Conservation (phyloP, 1,140 invertebrate species). For the Cecropterus lyciades region DNA sequence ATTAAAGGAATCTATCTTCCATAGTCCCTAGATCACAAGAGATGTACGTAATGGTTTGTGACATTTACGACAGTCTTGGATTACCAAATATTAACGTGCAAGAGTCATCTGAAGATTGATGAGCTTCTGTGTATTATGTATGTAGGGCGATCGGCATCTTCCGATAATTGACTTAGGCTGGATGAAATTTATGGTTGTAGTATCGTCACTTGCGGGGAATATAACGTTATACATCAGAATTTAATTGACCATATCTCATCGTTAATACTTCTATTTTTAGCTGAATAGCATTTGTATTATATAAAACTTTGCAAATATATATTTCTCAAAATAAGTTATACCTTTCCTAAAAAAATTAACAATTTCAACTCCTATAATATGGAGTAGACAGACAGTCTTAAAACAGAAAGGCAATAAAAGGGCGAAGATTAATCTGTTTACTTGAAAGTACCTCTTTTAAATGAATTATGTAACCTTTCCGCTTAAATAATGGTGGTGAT, state of each 20-base stretch:
- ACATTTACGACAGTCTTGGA: conserved; percentile 46
- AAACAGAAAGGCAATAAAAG: background rate
- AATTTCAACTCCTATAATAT: no score
- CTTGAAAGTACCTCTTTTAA: background rate
- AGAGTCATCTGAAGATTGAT: conserved; percentile 55
- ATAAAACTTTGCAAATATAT: no score
- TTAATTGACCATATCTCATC: no score
- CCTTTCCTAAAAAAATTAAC: no score
- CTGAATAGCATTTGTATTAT: no score
- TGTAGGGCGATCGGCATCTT: conserved; percentile 45
- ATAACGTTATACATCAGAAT: background rate
- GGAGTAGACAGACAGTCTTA: no score
- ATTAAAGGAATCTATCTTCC: conserved; percentile 8
- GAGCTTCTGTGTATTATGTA: conserved; percentile 51
- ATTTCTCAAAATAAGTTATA: no score
- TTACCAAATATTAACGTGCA: conserved; percentile 45
- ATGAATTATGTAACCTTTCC: conserved; percentile 14
- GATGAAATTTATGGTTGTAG: conserved; percentile 27
- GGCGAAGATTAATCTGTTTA: background rate
- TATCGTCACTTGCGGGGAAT: background rate
- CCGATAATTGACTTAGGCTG: conserved; percentile 51
- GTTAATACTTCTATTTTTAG: no score
- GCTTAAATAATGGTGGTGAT: conserved; percentile 8
- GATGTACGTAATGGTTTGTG: conserved; percentile 26
- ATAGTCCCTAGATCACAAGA: conserved; percentile 4